Percentiles rank a stretch among this genome's conserved stretches.
Evolutionary conservation across 2,797 vertebrate species (phyloP).

Genomic region (Bovichtus diacanthus): DNA sequence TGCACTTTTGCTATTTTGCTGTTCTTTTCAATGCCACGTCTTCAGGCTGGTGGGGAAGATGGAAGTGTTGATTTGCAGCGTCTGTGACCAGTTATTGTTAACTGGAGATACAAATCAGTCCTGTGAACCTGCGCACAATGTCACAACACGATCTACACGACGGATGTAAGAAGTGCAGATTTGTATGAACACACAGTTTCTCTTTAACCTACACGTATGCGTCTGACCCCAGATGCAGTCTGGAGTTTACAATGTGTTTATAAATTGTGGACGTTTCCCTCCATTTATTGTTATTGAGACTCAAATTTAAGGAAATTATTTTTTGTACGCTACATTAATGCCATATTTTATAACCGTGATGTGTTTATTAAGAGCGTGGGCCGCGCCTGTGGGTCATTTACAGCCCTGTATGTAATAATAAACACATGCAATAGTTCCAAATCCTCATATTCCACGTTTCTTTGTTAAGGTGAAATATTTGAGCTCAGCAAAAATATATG

Average conservation of each 20-base stretch:
- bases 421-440: conserved; percentile 40
- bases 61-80: neutral
- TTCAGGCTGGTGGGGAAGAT: neutral
- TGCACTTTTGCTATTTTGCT: neutral
- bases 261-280: conserved; percentile 19
- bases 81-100: neutral
- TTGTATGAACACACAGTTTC: no score
- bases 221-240: conserved; percentile 4
- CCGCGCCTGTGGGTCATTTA: conserved; percentile 16
- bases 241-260: conserved; percentile 54
- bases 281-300: conserved; percentile 30
- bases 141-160: neutral
- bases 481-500: neutral
- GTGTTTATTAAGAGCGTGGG: conserved; percentile 30
- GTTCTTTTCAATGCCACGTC: neutral
- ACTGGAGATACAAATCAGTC: neutral
- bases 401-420: conserved; percentile 33
- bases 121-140: neutral
- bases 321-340: conserved; percentile 50
- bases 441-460: neutral
- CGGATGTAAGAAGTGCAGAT: neutral
- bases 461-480: neutral
- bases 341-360: conserved; percentile 42
- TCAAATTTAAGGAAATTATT: conserved; percentile 54
- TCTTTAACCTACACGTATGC: neutral